Evolutionary conservation across 2,888 invertebrate species (phyloP), one percentile per base, ranked within the genome.

Genomic region (Boloria euphrosyne): DNA sequence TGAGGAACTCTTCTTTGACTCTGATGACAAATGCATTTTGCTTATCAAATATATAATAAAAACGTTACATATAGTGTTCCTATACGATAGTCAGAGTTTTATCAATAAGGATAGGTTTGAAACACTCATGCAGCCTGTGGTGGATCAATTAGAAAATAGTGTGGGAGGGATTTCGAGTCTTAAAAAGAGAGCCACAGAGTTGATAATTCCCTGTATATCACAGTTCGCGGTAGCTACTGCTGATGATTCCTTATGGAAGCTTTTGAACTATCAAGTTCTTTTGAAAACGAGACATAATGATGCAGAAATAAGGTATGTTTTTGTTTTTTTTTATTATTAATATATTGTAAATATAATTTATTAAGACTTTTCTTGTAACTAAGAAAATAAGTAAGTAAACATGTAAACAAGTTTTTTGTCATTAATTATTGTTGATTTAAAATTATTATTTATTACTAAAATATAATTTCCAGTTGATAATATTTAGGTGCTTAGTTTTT

Each of bases 171-270:
- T 93, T 68, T 92, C 93, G 16, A 81, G 82, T 17, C 94, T 96
- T 76, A 93, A 94, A 75, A 80, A 86, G 1, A 93, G 96, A 59
- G 93, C 95, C 0, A 84, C 83, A 60, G 89, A 93, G 55, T 83
- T 95, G 22, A 86, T 98, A 44, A 95, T 95, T n/a, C 95, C 96
- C 0, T 97, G 97, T 78, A 93, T 98, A 67, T 95, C 96, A 0
- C 95, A 97, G 77, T 95, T 98, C 76, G 96, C 97, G 0, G 95
- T 96, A 13, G 96, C 96, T 0, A 95, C 95, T 1, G 95, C 95
- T 2, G 98, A 97, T 79, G 98, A 98, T 82, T 94, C 96, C 0
- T 85, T 97, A 38, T 98, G 98, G 96, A 98, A 98, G 80, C 94
- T 96, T 75, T 89, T 98, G 70, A 97, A 98, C 81, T 97, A 98